These are phyloP conservation scores for Drosophila neocordata DNA, from an alignment of 1,140 invertebrate genomes.

Conservation along the genomic window DNA sequence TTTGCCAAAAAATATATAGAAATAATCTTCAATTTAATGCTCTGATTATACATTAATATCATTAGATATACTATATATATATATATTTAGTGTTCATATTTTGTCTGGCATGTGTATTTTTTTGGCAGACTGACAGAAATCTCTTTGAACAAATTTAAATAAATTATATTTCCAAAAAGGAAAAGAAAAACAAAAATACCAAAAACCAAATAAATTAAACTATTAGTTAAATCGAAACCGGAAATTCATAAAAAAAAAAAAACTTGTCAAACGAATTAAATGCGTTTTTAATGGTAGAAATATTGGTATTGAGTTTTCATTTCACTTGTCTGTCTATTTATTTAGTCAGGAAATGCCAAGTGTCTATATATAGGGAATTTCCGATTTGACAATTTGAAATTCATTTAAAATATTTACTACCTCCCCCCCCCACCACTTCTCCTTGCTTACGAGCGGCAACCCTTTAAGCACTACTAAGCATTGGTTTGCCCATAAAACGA, in stretches of 20 bases:
- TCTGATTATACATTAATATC: too few species aligned
- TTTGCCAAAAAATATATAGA: too few species aligned
- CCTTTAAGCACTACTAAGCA: conserved; percentile 7
- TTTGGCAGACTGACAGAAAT: not conserved
- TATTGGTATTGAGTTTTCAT: not conserved
- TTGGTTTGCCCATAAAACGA: conserved; percentile 22
- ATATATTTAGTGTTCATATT: too few species aligned
- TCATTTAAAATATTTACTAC: conserved; percentile 13
- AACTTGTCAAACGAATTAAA: conserved; percentile 53
- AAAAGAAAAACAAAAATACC: not conserved
- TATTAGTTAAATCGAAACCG: conserved; percentile 9
- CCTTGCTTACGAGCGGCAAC: not conserved
- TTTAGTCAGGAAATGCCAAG: conserved; percentile 32
- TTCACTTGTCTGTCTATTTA: not conserved
- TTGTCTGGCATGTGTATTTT: not conserved
- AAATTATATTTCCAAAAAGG: not conserved
- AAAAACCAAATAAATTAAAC: conserved; percentile 8
- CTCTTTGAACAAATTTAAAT: not conserved
- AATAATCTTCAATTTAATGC: too few species aligned
- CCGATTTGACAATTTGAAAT: conserved; percentile 31
- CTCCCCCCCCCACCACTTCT: not conserved
- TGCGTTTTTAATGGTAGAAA: conserved; percentile 57
- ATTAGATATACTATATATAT: too few species aligned
- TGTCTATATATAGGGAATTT: conserved; percentile 31
- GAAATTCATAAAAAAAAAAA: conserved; percentile 33